Evolutionary conservation across 1,140 invertebrate species (phyloP).

Genomic region (Cylas formicarius): DNA sequence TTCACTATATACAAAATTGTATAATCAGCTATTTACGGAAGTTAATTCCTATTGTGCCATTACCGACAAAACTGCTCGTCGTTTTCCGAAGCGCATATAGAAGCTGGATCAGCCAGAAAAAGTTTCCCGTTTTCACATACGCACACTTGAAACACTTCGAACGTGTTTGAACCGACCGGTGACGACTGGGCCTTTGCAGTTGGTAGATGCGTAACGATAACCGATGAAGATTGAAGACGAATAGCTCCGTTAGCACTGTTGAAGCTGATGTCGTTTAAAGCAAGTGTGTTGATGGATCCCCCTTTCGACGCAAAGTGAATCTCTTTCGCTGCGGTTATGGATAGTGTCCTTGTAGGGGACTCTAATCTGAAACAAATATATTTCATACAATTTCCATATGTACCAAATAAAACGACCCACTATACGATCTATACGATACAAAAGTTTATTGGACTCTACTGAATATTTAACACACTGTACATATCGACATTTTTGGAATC

Average conservation of each 20-base stretch:
- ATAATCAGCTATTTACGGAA: no score
- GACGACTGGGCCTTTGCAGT: constrained; percentile 44
- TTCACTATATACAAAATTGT: no score
- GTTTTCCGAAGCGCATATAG: constrained; percentile 68
- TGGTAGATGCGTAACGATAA: constrained; percentile 59
- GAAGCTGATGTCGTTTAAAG: constrained; percentile 72
- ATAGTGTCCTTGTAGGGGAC: constrained; percentile 73
- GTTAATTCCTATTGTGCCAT: no score
- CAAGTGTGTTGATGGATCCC: constrained; percentile 70
- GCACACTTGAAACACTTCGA: constrained; percentile 78
- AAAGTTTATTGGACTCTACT: no score
- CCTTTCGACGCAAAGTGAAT: constrained; percentile 77
- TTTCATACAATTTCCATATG: no score
- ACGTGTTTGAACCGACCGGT: constrained; percentile 46
- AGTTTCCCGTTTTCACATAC: constrained; percentile 81
- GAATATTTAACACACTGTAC: no score
- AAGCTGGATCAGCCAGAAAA: constrained; percentile 75
- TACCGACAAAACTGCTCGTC: constrained; percentile 48
- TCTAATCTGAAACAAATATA: constrained; percentile 73
- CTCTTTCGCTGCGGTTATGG: constrained; percentile 69
- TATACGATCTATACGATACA: no score
- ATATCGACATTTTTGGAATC: no score
- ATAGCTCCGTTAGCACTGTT: constrained; percentile 68
- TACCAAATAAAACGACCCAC: no score
- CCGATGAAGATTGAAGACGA: constrained; percentile 56